Conservation (phyloP, 1,140 invertebrate genomes). For the Drosophila pseudoananassae region DNA sequence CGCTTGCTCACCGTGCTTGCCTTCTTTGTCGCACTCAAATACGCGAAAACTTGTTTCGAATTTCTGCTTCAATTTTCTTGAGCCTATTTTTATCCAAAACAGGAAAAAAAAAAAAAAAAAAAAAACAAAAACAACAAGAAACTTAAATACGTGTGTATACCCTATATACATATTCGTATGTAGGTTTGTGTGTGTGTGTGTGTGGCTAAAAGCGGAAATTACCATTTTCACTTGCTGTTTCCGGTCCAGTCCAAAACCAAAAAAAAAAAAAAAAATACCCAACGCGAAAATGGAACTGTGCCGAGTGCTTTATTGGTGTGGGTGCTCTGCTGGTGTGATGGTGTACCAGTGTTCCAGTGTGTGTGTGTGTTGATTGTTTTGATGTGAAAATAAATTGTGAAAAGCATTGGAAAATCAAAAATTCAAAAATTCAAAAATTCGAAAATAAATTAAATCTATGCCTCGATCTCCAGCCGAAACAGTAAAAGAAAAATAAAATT, state of each 20-base stretch:
- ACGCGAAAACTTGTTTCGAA: slow-evolving; percentile 22
- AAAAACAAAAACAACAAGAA: slow-evolving; percentile 43
- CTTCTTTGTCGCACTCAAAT: slow-evolving; percentile 7
- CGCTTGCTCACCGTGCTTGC: slow-evolving; percentile 6
- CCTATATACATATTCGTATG: neutral
- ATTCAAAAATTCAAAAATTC: neutral
- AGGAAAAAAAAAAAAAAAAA: neutral
- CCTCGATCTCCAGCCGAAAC: neutral
- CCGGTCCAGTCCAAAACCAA: slow-evolving; percentile 38
- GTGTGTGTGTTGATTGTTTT: slow-evolving; percentile 1
- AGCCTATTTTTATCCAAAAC: slow-evolving; percentile 60
- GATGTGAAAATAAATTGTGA: slow-evolving; percentile 2
- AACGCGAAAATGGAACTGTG: slow-evolving; percentile 11
- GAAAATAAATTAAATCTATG: slow-evolving; percentile 4
- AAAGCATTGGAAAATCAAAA: neutral
- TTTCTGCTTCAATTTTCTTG: slow-evolving; percentile 23
- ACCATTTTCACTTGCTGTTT: slow-evolving; percentile 78
- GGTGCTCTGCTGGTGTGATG: too few species aligned
- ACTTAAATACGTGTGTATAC: slow-evolving; percentile 14
- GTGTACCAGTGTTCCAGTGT: neutral
- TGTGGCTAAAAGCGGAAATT: slow-evolving; percentile 71
- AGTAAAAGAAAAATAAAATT: neutral
- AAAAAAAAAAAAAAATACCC: slow-evolving; percentile 2
- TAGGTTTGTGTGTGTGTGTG: slow-evolving; percentile 12
- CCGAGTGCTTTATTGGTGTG: neutral